Conservation (phyloP, 2,888 invertebrate species). For the Xestia rhomboidea region DNA sequence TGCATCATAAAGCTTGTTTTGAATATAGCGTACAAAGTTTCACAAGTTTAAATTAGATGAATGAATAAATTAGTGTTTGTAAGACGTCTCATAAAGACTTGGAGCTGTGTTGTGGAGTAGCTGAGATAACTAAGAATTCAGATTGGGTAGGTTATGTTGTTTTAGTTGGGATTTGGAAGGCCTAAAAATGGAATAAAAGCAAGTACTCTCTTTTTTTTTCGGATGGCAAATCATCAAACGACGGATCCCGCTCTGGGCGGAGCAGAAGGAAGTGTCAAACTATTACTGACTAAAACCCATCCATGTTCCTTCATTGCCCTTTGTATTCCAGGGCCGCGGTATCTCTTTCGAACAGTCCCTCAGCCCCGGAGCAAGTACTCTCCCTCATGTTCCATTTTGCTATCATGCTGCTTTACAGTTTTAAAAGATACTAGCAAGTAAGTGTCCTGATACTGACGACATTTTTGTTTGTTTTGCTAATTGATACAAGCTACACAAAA, state of each 20-base stretch:
- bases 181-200: neutral
- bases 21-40: slow-evolving; percentile 62
- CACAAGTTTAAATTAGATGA: slow-evolving; percentile 63
- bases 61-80: slow-evolving; percentile 64
- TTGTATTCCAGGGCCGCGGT: too few species aligned
- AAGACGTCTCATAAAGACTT: slow-evolving; percentile 42
- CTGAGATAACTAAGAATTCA: slow-evolving; percentile 31
- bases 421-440: neutral
- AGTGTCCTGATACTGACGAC: neutral
- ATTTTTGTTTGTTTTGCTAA: neutral
- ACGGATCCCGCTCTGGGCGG: too few species aligned
- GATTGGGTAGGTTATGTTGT: slow-evolving; percentile 9
- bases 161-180: neutral
- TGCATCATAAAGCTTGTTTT: slow-evolving; percentile 69
- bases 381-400: neutral
- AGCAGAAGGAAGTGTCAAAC: too few species aligned
- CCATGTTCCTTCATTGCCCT: too few species aligned
- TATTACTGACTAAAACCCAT: too few species aligned
- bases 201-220: neutral
- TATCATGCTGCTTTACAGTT: neutral
- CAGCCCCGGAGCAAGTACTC: neutral
- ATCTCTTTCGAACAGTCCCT: too few species aligned
- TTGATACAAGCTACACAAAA: neutral
- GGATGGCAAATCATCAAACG: too few species aligned
- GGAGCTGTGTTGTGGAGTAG: slow-evolving; percentile 31